Conservation (phyloP, 1,140 invertebrate genomes). For the Lasioglossum albipes region DNA sequence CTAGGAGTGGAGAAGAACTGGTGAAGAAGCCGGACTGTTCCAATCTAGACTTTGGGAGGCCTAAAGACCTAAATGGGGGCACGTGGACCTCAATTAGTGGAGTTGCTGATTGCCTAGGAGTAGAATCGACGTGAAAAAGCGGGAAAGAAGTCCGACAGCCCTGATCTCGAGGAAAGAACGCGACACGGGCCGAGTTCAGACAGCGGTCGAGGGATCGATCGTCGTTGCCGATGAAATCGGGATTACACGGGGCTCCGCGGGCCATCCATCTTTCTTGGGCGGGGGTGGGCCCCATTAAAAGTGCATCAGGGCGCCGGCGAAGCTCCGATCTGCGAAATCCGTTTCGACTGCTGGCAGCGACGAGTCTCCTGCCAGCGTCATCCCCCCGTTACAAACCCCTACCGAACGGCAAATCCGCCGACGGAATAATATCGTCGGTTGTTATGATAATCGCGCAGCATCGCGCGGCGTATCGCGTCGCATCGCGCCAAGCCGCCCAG, state of each 20-base stretch:
- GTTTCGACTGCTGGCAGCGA: slow-evolving; percentile 69
- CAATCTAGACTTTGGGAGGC: too few relatives aligned
- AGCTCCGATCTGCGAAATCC: slow-evolving; percentile 69
- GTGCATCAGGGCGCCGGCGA: slow-evolving; percentile 71
- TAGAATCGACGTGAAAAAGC: neutral
- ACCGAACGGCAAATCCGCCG: slow-evolving; percentile 57
- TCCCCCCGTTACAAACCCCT: slow-evolving; percentile 13
- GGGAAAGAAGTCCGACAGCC: neutral
- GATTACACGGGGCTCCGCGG: slow-evolving; percentile 69
- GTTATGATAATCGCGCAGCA: slow-evolving; percentile 80
- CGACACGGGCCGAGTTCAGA: neutral
- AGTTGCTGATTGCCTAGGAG: neutral
- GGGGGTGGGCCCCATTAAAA: slow-evolving; percentile 74
- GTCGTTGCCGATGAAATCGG: slow-evolving; percentile 68
- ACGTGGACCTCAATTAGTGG: too few relatives aligned
- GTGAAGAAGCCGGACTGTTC: too few relatives aligned
- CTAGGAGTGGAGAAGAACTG: too few relatives aligned
- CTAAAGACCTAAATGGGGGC: too few relatives aligned
- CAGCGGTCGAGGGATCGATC: slow-evolving; percentile 13
- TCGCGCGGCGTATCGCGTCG: slow-evolving; percentile 76
- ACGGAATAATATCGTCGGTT: slow-evolving; percentile 80
- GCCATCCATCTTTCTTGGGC: slow-evolving; percentile 76
- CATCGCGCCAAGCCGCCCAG: slow-evolving; percentile 80
- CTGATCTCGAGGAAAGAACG: neutral
- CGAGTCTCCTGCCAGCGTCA: slow-evolving; percentile 17